phyloP scores from a whole-genome alignment of 92 coral and sea anemone genomes.

The Siderastrea radians region DNA sequence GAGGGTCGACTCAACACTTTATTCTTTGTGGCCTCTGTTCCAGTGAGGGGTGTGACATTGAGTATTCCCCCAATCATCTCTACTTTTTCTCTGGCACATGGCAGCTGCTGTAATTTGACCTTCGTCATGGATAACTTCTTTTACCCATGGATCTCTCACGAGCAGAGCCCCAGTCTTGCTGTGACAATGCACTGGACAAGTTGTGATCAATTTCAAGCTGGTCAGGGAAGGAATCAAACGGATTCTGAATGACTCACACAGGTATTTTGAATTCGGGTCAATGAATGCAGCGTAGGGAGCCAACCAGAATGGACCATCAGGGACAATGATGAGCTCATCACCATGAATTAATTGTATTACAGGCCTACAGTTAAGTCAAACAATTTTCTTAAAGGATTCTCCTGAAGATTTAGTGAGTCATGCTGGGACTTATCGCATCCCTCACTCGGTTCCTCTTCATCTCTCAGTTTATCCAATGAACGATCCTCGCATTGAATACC shows the following conservation, averaged over 20 bases:
- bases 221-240: conserved; percentile 26
- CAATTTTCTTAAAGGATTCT: neutral
- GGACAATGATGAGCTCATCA: conserved; percentile 14
- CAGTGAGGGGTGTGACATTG: conserved; percentile 17
- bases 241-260: conserved; percentile 25
- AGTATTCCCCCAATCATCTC: conserved; percentile 39
- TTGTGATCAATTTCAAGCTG: conserved; percentile 1
- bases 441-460: neutral
- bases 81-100: conserved; percentile 26
- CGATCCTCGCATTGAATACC: conserved; percentile 29
- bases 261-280: neutral
- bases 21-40: conserved; percentile 40
- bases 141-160: conserved; percentile 48
- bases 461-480: conserved; percentile 3
- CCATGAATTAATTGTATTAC: conserved; percentile 14
- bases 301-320: conserved; percentile 21
- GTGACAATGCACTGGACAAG: conserved; percentile 11
- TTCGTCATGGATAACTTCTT: neutral
- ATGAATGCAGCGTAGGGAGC: conserved; percentile 19
- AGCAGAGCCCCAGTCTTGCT: conserved; percentile 11
- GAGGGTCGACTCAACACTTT: conserved; percentile 18
- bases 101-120: neutral
- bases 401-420: neutral
- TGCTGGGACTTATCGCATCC: too few relatives aligned
- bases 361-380: conserved; percentile 4